phyloP scores from a whole-genome alignment of 2,797 vertebrate genomes.

The Lindbergichthys nudifrons region DNA sequence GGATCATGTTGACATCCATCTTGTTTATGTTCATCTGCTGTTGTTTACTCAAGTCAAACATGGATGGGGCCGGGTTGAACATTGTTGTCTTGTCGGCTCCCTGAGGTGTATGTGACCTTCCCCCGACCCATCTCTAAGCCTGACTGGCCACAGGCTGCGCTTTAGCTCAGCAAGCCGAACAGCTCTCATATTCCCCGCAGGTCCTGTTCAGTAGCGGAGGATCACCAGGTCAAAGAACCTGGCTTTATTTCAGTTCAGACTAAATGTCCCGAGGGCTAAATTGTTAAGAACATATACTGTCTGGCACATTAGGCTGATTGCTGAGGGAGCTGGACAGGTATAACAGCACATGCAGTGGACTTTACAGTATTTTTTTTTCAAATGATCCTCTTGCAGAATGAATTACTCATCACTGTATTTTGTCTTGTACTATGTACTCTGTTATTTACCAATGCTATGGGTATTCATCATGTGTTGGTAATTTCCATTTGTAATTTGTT shows the following conservation, averaged over 20 bases:
- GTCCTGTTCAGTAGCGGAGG: slow-evolving; percentile 35
- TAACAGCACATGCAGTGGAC: not conserved
- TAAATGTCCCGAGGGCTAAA: slow-evolving; percentile 28
- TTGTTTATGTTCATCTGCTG: slow-evolving; percentile 57
- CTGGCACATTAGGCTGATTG: slow-evolving; percentile 19
- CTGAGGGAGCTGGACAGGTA: slow-evolving; percentile 22
- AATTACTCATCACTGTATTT: not conserved
- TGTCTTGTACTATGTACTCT: not conserved
- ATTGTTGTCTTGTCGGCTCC: slow-evolving; percentile 51
- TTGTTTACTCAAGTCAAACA: slow-evolving; percentile 69
- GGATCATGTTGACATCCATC: slow-evolving; percentile 54
- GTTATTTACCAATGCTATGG: not conserved
- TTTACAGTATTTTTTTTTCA: not conserved
- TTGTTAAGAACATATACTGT: slow-evolving; percentile 29
- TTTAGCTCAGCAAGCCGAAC: slow-evolving; percentile 47
- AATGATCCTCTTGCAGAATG: not conserved
- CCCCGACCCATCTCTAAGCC: slow-evolving; percentile 43
- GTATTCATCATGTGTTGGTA: slow-evolving; percentile 3
- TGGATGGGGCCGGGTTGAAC: slow-evolving; percentile 12
- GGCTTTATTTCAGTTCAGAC: slow-evolving; percentile 52
- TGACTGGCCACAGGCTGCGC: slow-evolving; percentile 13
- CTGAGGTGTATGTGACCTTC: slow-evolving; percentile 58
- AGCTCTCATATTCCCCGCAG: slow-evolving; percentile 43
- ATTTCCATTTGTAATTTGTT: slow-evolving; percentile 26
- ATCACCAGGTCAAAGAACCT: slow-evolving; percentile 58